phyloP scores from a whole-genome alignment of 1,140 invertebrate genomes.

The Drosophila murphyi region DNA sequence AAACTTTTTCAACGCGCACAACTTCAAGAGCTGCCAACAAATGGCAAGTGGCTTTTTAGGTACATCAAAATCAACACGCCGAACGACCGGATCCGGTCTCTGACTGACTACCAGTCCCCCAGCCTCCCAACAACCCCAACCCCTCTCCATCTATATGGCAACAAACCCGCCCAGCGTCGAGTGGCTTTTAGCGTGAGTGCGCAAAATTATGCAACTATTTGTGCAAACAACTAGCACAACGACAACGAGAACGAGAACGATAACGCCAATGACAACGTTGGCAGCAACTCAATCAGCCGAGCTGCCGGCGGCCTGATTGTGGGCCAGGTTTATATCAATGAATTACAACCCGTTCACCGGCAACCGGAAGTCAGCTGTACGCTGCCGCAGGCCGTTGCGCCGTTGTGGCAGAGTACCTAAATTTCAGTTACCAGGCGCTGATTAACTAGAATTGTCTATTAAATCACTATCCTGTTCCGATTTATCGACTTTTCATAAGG shows the following conservation, averaged over 20 bases:
- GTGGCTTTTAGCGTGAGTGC: constrained; percentile 68
- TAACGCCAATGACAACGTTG: constrained; percentile 16
- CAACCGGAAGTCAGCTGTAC: constrained; percentile 23
- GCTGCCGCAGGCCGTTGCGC: constrained; percentile 10
- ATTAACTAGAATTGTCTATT: constrained; percentile 26
- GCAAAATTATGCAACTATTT: constrained; percentile 79
- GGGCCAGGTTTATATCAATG: constrained; percentile 14
- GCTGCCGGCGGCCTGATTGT: constrained; percentile 7
- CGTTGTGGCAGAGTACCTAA: background rate
- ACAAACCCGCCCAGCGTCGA: constrained; percentile 25
- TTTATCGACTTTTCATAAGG: background rate
- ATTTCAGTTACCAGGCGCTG: constrained; percentile 5
- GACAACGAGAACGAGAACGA: background rate
- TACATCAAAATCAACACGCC: constrained; percentile 79
- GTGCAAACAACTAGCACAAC: constrained; percentile 55
- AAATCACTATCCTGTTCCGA: background rate
- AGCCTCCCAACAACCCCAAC: background rate
- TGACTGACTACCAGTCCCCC: background rate
- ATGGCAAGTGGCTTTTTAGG: constrained; percentile 78
- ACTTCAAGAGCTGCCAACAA: constrained; percentile 59
- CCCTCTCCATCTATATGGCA: background rate
- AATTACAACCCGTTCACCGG: constrained; percentile 14
- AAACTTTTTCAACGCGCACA: constrained; percentile 79
- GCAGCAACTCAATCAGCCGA: constrained; percentile 48
- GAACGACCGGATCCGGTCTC: constrained; percentile 7